Percentiles rank a stretch among this genome's conserved stretches.
Evolutionary conservation across 2,113 vertebrate species (phyloP).

Genomic region (Sclerurus mexicanus): DNA sequence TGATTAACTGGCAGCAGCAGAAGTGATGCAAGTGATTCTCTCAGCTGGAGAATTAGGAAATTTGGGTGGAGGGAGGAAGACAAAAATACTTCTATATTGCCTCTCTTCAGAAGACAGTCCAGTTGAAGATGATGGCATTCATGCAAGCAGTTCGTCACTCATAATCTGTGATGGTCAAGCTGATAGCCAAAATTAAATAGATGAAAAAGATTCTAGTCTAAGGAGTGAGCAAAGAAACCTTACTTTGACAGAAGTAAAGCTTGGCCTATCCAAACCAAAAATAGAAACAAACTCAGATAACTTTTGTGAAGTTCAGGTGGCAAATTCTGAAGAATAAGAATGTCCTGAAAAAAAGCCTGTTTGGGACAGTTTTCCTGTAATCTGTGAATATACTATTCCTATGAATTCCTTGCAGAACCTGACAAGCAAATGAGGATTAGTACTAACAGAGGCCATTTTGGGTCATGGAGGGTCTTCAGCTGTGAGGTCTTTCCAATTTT

Average conservation of each 20-base stretch:
- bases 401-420: not conserved
- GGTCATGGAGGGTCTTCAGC: not conserved
- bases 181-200: not conserved
- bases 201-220: not conserved
- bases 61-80: not conserved
- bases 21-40: not conserved
- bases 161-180: not conserved
- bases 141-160: not conserved
- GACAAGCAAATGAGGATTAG: not conserved
- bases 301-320: not conserved
- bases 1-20: not conserved
- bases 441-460: not conserved
- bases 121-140: not conserved
- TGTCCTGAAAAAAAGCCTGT: not conserved
- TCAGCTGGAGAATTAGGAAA: not conserved
- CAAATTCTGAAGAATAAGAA: not conserved
- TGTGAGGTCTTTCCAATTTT: constrained; percentile 31
- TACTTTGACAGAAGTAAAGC: not conserved
- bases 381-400: not conserved
- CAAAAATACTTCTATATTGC: not conserved
- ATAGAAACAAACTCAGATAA: not conserved
- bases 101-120: not conserved
- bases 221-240: not conserved
- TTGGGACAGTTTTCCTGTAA: not conserved
- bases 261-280: not conserved